Evolutionary conservation across 2,113 vertebrate genomes (phyloP).

Genomic region (Poeciliopsis prolifica): DNA sequence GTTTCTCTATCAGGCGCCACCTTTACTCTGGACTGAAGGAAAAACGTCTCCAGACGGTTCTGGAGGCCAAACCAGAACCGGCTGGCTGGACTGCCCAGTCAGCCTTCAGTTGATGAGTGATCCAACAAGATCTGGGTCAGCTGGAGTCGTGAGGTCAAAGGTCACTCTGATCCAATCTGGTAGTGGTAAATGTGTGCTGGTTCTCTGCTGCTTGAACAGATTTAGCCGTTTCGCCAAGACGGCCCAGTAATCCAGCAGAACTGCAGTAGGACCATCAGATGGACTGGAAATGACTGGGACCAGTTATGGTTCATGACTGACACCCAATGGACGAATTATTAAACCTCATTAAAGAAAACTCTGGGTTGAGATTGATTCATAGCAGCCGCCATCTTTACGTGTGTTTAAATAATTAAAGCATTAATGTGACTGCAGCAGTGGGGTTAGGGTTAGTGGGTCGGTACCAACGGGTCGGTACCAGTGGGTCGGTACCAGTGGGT

Average conservation of each 20-base stretch:
- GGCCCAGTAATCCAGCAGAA: no score
- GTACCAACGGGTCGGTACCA: no score
- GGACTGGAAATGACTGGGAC: no score
- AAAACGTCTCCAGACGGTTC: neutral
- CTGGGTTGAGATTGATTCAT: neutral
- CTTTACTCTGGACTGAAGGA: neutral
- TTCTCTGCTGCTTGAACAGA: neutral
- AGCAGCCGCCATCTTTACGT: neutral
- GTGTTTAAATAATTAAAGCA: neutral
- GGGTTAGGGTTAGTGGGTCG: slow-evolving; percentile 22
- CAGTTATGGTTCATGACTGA: neutral
- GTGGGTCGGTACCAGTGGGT: no score
- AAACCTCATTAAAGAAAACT: neutral
- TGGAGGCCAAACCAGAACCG: no score
- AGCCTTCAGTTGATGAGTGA: no score
- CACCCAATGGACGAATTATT: no score
- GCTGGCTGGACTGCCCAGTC: no score
- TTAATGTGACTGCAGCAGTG: neutral
- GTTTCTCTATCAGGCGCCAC: neutral
- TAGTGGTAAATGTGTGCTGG: slow-evolving; percentile 11
- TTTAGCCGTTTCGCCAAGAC: no score
- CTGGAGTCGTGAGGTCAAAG: slow-evolving; percentile 17
- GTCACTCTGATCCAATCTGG: slow-evolving; percentile 19
- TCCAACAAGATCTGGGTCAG: neutral
- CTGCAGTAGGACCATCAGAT: no score